Conservation (phyloP, 2,113 vertebrate genomes). For the Panurus biarmicus region DNA sequence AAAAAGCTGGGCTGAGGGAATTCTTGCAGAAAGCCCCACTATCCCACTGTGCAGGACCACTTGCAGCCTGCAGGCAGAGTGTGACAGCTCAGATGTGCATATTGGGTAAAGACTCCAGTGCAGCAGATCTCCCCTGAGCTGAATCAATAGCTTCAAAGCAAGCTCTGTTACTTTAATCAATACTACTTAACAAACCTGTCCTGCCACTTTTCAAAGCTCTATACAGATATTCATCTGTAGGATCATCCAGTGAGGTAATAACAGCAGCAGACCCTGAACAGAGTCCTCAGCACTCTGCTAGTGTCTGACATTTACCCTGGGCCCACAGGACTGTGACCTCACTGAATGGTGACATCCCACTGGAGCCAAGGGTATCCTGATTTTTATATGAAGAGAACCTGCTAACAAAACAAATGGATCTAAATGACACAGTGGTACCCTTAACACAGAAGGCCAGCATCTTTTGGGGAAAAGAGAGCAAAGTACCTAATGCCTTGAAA, state of each 20-base stretch:
- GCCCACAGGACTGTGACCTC: background rate
- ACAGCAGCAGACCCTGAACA: background rate
- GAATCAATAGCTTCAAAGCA: background rate
- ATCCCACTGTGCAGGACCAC: background rate
- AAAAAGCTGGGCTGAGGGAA: background rate
- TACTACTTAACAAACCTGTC: background rate
- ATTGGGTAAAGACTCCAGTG: background rate
- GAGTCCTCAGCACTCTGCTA: background rate
- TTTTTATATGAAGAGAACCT: background rate
- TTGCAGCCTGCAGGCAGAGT: background rate
- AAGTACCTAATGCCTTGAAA: background rate
- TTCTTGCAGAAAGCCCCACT: background rate
- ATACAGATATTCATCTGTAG: background rate
- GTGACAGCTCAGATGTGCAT: background rate
- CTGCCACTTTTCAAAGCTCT: background rate
- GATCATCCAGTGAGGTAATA: background rate
- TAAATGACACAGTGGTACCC: background rate
- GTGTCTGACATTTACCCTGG: background rate
- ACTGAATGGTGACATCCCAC: background rate
- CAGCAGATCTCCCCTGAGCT: background rate
- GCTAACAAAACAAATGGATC: background rate
- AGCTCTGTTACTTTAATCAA: background rate
- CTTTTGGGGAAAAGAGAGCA: background rate
- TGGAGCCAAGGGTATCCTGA: background rate
- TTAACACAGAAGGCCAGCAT: background rate